Evolutionary conservation across 2,113 vertebrate species (phyloP), one percentile per base, ranked within the genome.

Genomic region (Notothenia coriiceps): DNA sequence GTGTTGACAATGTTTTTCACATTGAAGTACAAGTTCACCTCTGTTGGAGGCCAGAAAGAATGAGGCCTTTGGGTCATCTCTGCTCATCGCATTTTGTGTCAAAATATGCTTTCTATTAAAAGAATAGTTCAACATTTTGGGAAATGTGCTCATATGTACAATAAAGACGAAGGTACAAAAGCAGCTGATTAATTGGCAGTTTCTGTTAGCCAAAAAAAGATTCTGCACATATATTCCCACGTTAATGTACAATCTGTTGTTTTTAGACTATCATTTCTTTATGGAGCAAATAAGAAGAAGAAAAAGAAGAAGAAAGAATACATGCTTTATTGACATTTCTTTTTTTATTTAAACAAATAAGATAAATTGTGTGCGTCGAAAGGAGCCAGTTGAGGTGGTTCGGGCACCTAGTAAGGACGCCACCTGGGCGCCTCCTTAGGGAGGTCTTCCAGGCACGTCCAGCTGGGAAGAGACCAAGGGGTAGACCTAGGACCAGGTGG

Each of bases 1-100:
- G 78, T 40, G 1, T 65, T 75, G 73, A 74, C 68, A 70, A 29
- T 62, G 74, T 60, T 44, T 86, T 78, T 70, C 72, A 84, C 70
- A 83, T 22, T 83, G 54, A 62, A 71, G 44, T 68, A 12, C 4
- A 65, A 50, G 33, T 75, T 43, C 49, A 47, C 57, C 76, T 64
- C n/a, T n/a, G 77, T 60, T 22, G 51, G 60, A 61, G 20, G 25
- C 5, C 57, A 74, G 40, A 12, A 82, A 13, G 29, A 44, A 7
- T 73, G 22, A 17, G 15, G 54, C 44, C 40, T 33, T n/a, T 35
- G 3, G 69, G 69, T 69, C 57, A 74, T 17, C 49, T 76, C 54
- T 59, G 49, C 66, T 71, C 59, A 43, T 40, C 25, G 22, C 55
- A 65, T 71, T 72, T 74, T 43, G 17, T 52, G 20, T 44, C 8